Evolutionary conservation across 2,113 vertebrate genomes (phyloP).

Genomic region (Recurvirostra avosetta): DNA sequence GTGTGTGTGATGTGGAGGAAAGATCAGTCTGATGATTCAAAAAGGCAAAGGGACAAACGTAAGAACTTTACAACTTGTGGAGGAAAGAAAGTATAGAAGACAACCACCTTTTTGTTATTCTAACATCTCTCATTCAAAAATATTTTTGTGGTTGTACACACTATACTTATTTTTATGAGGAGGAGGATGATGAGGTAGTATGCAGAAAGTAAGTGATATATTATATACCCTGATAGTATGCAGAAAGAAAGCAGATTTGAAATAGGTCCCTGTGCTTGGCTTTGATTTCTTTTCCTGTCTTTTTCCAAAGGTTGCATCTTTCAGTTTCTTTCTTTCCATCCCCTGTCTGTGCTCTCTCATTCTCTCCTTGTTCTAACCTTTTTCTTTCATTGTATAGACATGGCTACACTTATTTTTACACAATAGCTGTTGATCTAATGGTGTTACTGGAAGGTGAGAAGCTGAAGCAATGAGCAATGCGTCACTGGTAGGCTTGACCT

Average conservation of each 20-base stretch:
- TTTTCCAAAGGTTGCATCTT: not conserved
- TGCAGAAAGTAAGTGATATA: not conserved
- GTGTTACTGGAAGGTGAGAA: slow-evolving; percentile 42
- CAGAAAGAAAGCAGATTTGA: not conserved
- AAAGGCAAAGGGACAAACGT: not conserved
- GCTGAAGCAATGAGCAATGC: not conserved
- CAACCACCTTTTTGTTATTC: not conserved
- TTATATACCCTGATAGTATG: not conserved
- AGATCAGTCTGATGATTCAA: not conserved
- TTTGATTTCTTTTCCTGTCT: not conserved
- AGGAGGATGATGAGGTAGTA: not conserved
- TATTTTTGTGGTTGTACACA: not conserved
- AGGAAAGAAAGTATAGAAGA: not conserved
- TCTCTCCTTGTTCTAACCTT: not conserved
- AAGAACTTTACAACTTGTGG: not conserved
- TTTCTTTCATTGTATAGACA: not conserved
- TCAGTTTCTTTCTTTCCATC: not conserved
- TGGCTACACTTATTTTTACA: not conserved
- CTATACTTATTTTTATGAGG: not conserved
- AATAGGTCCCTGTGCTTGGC: not conserved
- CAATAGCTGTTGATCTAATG: not conserved
- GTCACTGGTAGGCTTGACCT: slow-evolving; percentile 10
- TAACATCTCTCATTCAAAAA: not conserved
- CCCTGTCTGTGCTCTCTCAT: not conserved
- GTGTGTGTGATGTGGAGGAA: not conserved